Conservation (phyloP, 1,140 invertebrate species). For the Brachionus plicatilis region DNA sequence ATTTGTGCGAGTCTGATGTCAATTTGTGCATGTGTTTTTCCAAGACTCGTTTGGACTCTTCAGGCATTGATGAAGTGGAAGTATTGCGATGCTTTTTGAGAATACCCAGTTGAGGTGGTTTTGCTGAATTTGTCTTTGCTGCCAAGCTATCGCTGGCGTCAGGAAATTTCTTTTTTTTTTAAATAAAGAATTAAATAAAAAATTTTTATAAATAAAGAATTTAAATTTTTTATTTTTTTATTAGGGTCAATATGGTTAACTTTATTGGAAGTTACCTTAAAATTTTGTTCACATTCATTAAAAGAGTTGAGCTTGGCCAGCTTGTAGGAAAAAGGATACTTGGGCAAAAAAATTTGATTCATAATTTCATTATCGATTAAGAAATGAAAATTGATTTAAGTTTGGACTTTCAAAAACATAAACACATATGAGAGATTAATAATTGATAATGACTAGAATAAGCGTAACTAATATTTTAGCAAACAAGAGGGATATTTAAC, state of each 20-base stretch:
- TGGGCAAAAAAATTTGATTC: conserved; percentile 40
- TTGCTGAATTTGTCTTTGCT: neutral
- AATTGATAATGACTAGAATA: neutral
- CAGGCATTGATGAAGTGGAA: conserved; percentile 3
- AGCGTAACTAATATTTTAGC: neutral
- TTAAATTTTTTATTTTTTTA: no score
- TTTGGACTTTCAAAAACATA: conserved; percentile 20
- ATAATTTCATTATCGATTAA: conserved; percentile 11
- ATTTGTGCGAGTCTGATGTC: neutral
- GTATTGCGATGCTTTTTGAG: neutral
- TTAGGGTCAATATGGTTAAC: neutral
- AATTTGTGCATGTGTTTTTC: neutral
- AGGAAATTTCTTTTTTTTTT: neutral
- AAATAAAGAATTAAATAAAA: neutral
- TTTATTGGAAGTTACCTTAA: neutral
- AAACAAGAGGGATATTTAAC: neutral
- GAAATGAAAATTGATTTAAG: neutral
- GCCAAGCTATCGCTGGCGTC: neutral
- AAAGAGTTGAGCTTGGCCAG: neutral
- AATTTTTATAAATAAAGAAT: no score
- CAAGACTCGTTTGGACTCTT: neutral
- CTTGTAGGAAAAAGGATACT: conserved; percentile 34
- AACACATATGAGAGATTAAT: conserved; percentile 1
- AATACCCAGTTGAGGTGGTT: neutral
- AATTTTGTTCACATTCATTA: neutral